These are phyloP conservation scores for Gryllus bimaculatus DNA, from an alignment of 1,140 invertebrate genomes.

Conservation along the genomic window DNA sequence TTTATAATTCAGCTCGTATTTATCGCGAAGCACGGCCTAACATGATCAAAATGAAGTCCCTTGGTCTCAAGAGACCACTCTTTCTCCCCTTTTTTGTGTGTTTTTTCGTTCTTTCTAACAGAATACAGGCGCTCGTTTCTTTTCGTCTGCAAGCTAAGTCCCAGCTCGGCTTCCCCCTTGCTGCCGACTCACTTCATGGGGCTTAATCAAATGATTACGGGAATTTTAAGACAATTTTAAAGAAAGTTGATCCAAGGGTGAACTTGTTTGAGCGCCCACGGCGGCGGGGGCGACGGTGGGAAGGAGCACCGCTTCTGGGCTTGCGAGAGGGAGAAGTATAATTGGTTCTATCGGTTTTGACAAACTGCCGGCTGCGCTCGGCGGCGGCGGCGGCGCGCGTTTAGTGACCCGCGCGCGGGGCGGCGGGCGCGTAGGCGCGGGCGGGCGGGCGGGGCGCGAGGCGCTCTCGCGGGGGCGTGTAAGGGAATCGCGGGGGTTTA, in stretches of 20 bases:
- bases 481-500: too few species aligned
- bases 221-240: constrained; percentile 6
- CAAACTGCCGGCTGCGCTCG: not conserved
- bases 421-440: too few species aligned
- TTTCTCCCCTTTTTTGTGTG: not conserved
- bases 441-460: too few species aligned
- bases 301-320: not conserved
- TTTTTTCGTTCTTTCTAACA: not conserved
- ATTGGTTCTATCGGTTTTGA: not conserved
- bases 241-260: not conserved
- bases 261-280: not conserved
- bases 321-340: not conserved
- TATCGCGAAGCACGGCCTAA: not conserved
- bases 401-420: too few species aligned
- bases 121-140: not conserved
- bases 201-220: not conserved
- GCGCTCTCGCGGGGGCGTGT: too few species aligned
- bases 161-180: not conserved
- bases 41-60: not conserved
- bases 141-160: not conserved
- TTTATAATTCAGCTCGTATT: not conserved
- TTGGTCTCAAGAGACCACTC: not conserved
- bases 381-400: too few species aligned
- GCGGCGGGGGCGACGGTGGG: too few species aligned
- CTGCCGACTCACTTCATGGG: not conserved